These are phyloP conservation scores for Turnix velox DNA, from an alignment of 2,113 vertebrate genomes.

Conservation along the genomic window DNA sequence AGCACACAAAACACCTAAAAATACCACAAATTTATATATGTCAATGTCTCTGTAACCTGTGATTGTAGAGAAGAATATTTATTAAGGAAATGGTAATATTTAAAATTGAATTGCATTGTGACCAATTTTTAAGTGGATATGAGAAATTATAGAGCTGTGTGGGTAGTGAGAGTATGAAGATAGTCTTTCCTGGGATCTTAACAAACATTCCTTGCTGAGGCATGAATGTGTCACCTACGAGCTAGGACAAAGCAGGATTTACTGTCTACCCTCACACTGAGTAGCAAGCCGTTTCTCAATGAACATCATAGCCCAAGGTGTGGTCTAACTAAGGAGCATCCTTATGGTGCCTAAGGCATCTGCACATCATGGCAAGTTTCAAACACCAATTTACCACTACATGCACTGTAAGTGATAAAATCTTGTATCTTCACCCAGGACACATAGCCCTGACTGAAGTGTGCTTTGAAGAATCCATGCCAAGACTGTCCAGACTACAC, in stretches of 20 bases:
- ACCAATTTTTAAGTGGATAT: background rate
- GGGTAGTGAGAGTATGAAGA: background rate
- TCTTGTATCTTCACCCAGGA: background rate
- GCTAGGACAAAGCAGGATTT: background rate
- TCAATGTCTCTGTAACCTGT: background rate
- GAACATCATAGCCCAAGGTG: background rate
- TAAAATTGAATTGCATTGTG: background rate
- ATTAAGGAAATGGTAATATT: background rate
- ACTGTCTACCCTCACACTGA: background rate
- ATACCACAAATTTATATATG: background rate
- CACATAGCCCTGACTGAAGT: background rate
- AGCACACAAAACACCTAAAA: background rate
- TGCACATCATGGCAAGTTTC: background rate
- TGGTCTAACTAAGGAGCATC: background rate
- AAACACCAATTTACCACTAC: background rate
- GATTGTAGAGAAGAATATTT: background rate
- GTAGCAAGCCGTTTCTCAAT: background rate
- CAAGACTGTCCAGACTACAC: background rate
- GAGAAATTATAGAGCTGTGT: background rate
- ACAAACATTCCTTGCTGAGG: background rate
- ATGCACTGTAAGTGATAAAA: background rate
- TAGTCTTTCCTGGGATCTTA: background rate
- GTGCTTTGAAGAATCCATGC: background rate
- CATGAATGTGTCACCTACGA: background rate
- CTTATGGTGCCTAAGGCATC: background rate